phyloP scores from a whole-genome alignment of 2,113 vertebrate genomes.

The Peromyscus maniculatus region DNA sequence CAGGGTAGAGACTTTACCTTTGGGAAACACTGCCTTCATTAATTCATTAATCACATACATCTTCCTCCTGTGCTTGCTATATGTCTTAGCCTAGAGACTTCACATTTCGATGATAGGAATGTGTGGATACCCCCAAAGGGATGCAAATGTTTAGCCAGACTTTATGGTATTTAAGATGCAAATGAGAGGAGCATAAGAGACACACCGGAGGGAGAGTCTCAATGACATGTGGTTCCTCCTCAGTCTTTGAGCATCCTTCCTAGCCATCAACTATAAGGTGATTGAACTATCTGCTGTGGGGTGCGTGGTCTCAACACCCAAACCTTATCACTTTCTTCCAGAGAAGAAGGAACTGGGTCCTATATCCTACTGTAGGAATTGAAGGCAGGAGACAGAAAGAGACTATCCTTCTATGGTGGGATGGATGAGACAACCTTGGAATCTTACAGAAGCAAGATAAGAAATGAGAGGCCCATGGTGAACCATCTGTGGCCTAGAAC shows the following conservation, averaged over 20 bases:
- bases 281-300: neutral
- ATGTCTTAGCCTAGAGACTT: neutral
- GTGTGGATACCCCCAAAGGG: neutral
- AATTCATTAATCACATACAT: neutral
- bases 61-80: neutral
- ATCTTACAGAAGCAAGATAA: neutral
- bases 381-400: neutral
- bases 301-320: neutral
- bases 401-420: neutral
- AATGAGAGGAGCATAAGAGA: neutral
- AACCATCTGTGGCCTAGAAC: accelerated
- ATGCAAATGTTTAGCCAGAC: neutral
- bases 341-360: neutral
- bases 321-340: neutral
- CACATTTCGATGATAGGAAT: neutral
- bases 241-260: neutral
- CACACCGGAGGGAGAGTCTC: neutral
- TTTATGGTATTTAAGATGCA: neutral
- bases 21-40: neutral
- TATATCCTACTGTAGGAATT: neutral
- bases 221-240: neutral
- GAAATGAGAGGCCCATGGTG: neutral
- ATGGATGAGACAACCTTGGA: neutral
- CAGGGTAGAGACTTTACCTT: neutral
- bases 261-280: neutral